A percentile compares a stretch with the other conserved stretches of the same genome.
Evolutionary conservation across 2,888 invertebrate genomes (phyloP).

Genomic region (Athalia rosae): DNA sequence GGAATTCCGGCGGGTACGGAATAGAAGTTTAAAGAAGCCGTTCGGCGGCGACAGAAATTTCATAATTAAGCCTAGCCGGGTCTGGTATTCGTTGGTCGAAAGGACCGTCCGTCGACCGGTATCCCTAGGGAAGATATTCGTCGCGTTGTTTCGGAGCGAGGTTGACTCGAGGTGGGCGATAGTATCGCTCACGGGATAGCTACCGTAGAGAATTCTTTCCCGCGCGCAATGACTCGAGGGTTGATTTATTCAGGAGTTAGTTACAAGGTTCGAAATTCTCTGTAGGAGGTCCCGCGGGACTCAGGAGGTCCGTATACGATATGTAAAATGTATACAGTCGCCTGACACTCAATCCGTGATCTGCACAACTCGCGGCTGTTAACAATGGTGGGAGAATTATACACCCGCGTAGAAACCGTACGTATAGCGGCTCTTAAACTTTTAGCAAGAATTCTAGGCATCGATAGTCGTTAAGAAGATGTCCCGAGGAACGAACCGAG

Average conservation of each 20-base stretch:
- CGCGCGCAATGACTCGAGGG: constrained; percentile 54
- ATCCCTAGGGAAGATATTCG: constrained; percentile 20
- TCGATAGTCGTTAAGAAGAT: constrained; percentile 66
- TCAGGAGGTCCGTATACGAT: too few relatives aligned
- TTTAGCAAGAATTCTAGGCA: constrained; percentile 64
- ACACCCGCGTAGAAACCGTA: background rate
- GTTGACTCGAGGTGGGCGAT: constrained; percentile 16
- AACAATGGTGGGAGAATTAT: constrained; percentile 47
- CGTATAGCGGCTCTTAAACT: background rate
- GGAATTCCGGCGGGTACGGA: background rate
- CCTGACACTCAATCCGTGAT: constrained; percentile 63
- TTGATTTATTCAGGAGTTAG: constrained; percentile 53
- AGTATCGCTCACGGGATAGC: constrained; percentile 28
- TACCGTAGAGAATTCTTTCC: constrained; percentile 44
- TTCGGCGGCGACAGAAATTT: constrained; percentile 42
- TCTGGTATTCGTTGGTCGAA: background rate
- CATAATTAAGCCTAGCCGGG: constrained; percentile 27
- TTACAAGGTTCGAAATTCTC: constrained; percentile 59
- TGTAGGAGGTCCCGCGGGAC: constrained; percentile 64
- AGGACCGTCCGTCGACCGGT: constrained; percentile 21
- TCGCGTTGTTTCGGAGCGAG: background rate
- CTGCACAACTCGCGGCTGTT: constrained; percentile 52
- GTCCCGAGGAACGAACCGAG: constrained; percentile 56
- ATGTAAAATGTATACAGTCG: background rate
- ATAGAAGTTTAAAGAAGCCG: background rate